phyloP scores from a whole-genome alignment of 2,888 invertebrate species.

The Phyllotreta striolata region DNA sequence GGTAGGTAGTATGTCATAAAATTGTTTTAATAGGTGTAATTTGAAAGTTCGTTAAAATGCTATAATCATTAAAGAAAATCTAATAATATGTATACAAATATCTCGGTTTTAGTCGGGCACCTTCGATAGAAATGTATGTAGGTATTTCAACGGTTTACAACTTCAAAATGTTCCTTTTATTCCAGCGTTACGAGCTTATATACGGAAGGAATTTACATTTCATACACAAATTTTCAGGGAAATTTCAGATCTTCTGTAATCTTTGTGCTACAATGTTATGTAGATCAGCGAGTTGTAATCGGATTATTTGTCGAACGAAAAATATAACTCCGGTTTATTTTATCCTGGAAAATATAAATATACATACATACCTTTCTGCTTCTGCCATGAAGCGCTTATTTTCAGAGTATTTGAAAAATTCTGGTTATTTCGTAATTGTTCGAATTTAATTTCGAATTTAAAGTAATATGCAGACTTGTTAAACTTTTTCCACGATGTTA shows the following conservation, averaged over 20 bases:
- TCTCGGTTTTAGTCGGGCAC: constrained; percentile 3
- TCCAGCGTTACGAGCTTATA: constrained; percentile 27
- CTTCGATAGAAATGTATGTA: constrained; percentile 24
- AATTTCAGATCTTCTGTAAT: constrained; percentile 19
- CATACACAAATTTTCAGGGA: constrained; percentile 21
- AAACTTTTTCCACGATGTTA: no score
- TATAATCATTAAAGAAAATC: constrained; percentile 15
- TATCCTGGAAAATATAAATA: not conserved
- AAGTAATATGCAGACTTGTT: no score
- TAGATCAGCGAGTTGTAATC: constrained; percentile 15
- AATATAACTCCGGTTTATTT: constrained; percentile 9
- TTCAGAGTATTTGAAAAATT: no score
- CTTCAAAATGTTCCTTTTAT: constrained; percentile 22
- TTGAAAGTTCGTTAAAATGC: constrained; percentile 1
- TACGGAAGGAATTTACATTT: constrained; percentile 19
- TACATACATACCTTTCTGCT: not conserved
- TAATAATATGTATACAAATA: constrained; percentile 15
- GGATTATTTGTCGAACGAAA: constrained; percentile 19
- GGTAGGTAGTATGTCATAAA: no score
- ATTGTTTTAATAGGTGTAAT: no score
- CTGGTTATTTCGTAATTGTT: no score
- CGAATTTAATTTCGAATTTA: no score
- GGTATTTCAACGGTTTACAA: constrained; percentile 21
- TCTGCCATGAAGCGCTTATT: not conserved
- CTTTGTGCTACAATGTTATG: constrained; percentile 24